A percentile compares a stretch with the other conserved stretches of the same genome.
Conservation (phyloP, 1,140 invertebrate genomes). For the Octopus sinensis region DNA sequence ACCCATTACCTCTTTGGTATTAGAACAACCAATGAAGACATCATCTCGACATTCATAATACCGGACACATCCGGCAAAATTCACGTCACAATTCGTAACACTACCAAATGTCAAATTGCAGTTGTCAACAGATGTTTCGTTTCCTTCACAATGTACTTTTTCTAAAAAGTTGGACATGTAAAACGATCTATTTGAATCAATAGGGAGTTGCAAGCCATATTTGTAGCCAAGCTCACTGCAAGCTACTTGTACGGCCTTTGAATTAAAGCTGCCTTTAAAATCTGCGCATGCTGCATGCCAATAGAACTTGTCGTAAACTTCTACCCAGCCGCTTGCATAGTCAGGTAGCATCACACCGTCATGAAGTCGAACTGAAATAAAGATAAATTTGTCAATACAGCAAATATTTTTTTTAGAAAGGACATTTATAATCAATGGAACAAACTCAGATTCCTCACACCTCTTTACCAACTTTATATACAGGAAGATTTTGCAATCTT, state of each 20-base stretch:
- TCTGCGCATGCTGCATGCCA: constrained; percentile 46
- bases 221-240: constrained; percentile 50
- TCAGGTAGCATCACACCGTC: constrained; percentile 32
- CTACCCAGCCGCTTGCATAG: constrained; percentile 66
- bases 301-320: constrained; percentile 57
- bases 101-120: neutral
- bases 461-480: too few species aligned
- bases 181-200: neutral
- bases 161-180: constrained; percentile 3
- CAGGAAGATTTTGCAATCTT: too few species aligned
- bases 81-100: neutral
- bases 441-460: too few species aligned
- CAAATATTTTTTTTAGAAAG: too few species aligned
- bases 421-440: too few species aligned
- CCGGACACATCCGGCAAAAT: neutral
- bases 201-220: constrained; percentile 17
- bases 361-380: constrained; percentile 31
- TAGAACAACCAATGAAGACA: neutral
- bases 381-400: neutral
- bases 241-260: constrained; percentile 35
- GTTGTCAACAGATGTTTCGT: neutral
- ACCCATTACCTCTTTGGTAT: neutral
- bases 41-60: constrained; percentile 1
- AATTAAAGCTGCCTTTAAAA: constrained; percentile 29
- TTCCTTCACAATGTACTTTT: neutral